Base-by-base conservation (phyloP, 2,113 vertebrate species). In the Cygnus buccinator region DNA sequence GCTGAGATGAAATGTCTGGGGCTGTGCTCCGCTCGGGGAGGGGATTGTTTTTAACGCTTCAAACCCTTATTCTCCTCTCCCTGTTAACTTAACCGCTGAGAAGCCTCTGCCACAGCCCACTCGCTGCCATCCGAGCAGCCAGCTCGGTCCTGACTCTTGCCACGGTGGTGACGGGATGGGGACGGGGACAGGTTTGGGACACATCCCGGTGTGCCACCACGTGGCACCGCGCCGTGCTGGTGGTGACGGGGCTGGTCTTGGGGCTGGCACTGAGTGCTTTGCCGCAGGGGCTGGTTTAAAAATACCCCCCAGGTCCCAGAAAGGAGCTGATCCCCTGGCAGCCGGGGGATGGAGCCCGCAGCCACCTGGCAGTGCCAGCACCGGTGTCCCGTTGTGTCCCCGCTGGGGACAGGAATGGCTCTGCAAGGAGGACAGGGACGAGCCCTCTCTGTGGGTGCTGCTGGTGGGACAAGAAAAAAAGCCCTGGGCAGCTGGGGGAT, bases 1-100 rank as follows among this genome's bases (percentile, higher is more conserved):
- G 73, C 76, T 39, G 52, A 12, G 50, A 29, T 59, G 39, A 66
- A 78, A 22, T 39, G 12, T 58, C 58, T 79, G 68, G 82, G 89
- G 52, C 84, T 94, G 59, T 3, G 2, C 25, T 84, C 50, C 3
- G 0, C 41, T 35, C 0, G 0, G 25, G 52, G 57, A 92, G 31
- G 61, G 65, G 71, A 65, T 28, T 68, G 46, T 59, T 5, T 73
- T 80, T 54, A 37, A 26, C 17, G 33, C 33, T 75, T 68, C 15
- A 5, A 39, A 35, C 72, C 3, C 3, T 48, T 80, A 12, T 62
- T 33, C 48, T 82, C 9, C 2, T 78, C 59, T 86, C 29, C 76
- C 50, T 48, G 0, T 61, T n/a, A 52, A 87, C 10, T 19, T 57
- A 50, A 54, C 66, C 5, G 1, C 68, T 92, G 19, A n/a, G 73